Evolutionary conservation across 2,888 invertebrate genomes (phyloP).

Genomic region (Melanostoma mellinum): DNA sequence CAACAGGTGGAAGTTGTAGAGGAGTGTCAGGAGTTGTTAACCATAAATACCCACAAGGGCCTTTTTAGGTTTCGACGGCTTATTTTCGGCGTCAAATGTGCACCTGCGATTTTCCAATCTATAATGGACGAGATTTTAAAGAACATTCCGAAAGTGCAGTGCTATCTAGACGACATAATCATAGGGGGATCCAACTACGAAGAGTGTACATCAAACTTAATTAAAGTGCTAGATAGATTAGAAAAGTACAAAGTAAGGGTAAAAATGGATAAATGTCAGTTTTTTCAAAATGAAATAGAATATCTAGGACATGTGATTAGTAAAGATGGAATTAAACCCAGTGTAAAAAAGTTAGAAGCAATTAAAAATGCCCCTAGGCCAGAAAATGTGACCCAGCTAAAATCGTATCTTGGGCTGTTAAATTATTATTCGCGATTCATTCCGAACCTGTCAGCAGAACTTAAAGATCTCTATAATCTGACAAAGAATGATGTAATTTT

Average conservation of each 20-base stretch:
- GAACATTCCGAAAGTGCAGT: not conserved
- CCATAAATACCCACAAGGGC: no score
- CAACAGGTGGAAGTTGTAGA: no score
- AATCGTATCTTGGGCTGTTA: slow-evolving; percentile 6
- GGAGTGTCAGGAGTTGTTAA: no score
- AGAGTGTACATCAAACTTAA: slow-evolving; percentile 2
- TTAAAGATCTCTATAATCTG: not conserved
- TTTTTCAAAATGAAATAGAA: not conserved
- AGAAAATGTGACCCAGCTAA: slow-evolving; percentile 2
- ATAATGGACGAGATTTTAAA: slow-evolving; percentile 17
- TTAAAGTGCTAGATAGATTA: slow-evolving; percentile 10
- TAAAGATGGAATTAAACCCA: not conserved
- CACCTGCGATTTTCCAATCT: not conserved
- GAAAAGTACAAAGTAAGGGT: not conserved
- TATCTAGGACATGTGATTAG: slow-evolving; percentile 10
- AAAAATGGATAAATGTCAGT: not conserved
- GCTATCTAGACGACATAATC: slow-evolving; percentile 38
- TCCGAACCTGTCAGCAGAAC: not conserved
- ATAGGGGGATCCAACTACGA: not conserved
- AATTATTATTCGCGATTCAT: slow-evolving; percentile 21
- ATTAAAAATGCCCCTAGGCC: slow-evolving; percentile 8
- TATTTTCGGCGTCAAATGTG: no score
- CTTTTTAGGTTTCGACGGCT: no score
- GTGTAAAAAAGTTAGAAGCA: slow-evolving; percentile 6
- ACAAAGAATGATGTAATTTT: slow-evolving; percentile 11